A percentile compares a stretch with the other conserved stretches of the same genome.
Evolutionary conservation across 2,113 vertebrate species (phyloP).

Genomic region (Picathartes gymnocephalus): DNA sequence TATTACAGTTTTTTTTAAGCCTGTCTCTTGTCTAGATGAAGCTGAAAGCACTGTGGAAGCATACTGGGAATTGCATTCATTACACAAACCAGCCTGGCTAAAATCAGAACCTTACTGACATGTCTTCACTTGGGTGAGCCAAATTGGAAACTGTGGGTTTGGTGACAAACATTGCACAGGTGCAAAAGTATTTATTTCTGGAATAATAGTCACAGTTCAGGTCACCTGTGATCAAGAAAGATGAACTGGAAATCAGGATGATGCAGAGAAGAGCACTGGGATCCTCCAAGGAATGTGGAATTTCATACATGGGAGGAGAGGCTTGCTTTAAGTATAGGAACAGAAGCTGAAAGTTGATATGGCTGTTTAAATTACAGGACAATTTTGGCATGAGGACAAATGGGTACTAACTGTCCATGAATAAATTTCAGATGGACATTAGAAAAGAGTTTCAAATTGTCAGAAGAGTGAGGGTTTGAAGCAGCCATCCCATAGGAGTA

Average conservation of each 20-base stretch:
- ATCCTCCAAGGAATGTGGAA: not conserved
- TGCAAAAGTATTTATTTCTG: not conserved
- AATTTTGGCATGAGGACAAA: slow-evolving; percentile 12
- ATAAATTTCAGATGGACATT: not conserved
- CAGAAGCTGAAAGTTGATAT: not conserved
- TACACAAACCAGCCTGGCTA: not conserved
- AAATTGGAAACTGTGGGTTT: not conserved
- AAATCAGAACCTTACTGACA: not conserved
- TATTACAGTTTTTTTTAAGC: not conserved
- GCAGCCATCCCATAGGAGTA: not conserved
- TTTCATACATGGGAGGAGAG: fast-evolving
- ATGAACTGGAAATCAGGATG: not conserved
- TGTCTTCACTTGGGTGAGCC: not conserved
- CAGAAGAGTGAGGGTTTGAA: not conserved
- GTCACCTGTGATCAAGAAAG: not conserved
- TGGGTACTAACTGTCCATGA: not conserved
- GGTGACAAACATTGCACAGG: not conserved
- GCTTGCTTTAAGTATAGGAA: not conserved
- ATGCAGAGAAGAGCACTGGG: not conserved
- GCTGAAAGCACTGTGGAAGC: not conserved
- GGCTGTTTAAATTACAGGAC: not conserved
- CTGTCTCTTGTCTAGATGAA: not conserved
- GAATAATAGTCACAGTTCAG: not conserved
- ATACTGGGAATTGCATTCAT: not conserved
- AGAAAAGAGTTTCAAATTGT: slow-evolving; percentile 7